A percentile compares a stretch with the other conserved stretches of the same genome.
phyloP scores from a whole-genome alignment of 2,113 vertebrate genomes.

The Zosterops borbonicus region DNA sequence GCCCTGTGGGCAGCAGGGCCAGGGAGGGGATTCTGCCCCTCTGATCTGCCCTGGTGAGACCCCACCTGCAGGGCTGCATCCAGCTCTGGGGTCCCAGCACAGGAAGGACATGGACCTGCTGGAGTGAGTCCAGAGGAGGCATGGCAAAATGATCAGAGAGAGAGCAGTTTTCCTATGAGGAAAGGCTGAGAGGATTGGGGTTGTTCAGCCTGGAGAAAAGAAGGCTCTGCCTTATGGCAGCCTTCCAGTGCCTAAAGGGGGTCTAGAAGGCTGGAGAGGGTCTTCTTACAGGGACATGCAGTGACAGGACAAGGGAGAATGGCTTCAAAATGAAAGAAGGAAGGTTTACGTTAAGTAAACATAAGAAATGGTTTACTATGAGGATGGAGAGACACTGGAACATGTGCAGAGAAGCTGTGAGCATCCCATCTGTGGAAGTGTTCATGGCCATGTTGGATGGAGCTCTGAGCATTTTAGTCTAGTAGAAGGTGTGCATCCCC shows the following conservation, averaged over 20 bases:
- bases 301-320: not conserved
- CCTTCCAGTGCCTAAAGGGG: not conserved
- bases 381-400: not conserved
- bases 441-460: not conserved
- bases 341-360: not conserved
- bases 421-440: not conserved
- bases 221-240: not conserved
- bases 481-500: not conserved
- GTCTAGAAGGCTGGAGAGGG: not conserved
- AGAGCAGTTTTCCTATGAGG: not conserved
- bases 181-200: not conserved
- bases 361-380: not conserved
- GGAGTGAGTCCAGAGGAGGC: rapidly evolving
- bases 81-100: not conserved
- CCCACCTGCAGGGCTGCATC: rapidly evolving
- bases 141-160: rapidly evolving
- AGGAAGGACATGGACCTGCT: not conserved
- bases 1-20: not conserved
- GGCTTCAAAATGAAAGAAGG: not conserved
- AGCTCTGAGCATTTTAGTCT: not conserved
- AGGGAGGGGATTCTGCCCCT: not conserved
- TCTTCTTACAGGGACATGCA: not conserved
- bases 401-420: not conserved
- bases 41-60: not conserved
- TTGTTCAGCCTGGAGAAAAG: not conserved